A percentile compares a stretch with the other conserved stretches of the same genome.
phyloP scores from a whole-genome alignment of 1,140 invertebrate species.

The Whitmania pigra region DNA sequence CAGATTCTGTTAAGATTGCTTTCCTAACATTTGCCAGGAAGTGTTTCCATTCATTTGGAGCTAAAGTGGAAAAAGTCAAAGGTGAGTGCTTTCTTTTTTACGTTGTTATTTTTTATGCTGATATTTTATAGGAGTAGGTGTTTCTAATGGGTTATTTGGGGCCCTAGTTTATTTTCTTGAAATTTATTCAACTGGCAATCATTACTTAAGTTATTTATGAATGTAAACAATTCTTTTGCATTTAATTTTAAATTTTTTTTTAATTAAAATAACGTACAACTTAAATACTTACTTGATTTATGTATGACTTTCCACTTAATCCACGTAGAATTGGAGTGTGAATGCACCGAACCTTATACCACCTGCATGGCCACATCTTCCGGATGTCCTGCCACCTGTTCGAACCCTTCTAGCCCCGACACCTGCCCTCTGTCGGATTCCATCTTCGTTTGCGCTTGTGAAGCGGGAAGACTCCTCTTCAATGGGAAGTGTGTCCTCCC shows the following conservation, averaged over 20 bases:
- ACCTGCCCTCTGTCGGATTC: neutral
- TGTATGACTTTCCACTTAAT: neutral
- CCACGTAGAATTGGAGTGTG: neutral
- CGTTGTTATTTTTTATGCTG: no score
- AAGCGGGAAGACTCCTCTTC: neutral
- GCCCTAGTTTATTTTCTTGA: no score
- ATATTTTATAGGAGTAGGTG: no score
- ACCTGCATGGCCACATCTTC: constrained; percentile 3
- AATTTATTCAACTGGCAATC: no score
- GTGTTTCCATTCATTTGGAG: neutral
- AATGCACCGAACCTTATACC: neutral
- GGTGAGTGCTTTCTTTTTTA: neutral
- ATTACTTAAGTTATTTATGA: no score
- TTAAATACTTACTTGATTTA: no score
- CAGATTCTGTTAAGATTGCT: neutral
- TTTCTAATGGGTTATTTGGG: no score
- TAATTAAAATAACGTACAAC: no score
- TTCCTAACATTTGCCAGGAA: neutral
- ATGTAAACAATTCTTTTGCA: no score
- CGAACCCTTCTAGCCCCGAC: neutral
- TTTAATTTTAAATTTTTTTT: no score
- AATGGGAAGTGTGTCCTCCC: constrained; percentile 4
- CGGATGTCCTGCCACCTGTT: neutral
- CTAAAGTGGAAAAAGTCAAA: neutral
- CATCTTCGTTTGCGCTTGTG: neutral